phyloP scores from a whole-genome alignment of 1,140 invertebrate species.

The Drosophila sp. region DNA sequence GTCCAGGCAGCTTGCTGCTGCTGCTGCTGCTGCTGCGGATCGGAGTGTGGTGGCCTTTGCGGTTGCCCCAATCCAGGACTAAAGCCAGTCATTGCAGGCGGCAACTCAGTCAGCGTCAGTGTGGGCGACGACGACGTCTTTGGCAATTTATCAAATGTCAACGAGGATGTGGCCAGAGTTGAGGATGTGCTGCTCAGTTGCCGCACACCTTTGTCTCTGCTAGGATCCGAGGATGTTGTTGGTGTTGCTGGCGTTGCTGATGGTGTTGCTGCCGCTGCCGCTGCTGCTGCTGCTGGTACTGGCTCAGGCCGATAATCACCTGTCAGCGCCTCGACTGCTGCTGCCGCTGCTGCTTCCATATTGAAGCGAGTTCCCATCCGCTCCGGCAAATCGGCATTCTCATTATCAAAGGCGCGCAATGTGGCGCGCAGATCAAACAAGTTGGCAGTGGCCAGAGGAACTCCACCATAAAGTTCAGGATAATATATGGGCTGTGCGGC shows the following conservation, averaged over 20 bases:
- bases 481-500: constrained; percentile 36
- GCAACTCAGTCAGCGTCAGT: constrained; percentile 51
- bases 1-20: constrained; percentile 51
- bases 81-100: constrained; percentile 45
- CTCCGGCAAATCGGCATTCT: constrained; percentile 74
- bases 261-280: constrained; percentile 8
- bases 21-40: background rate
- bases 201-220: constrained; percentile 43
- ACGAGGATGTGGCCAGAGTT: constrained; percentile 71
- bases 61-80: background rate
- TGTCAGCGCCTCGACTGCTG: constrained; percentile 37
- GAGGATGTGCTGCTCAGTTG: constrained; percentile 72
- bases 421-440: constrained; percentile 72
- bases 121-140: constrained; percentile 51
- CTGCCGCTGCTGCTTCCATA: constrained; percentile 19
- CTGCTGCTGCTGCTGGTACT: background rate
- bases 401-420: constrained; percentile 73
- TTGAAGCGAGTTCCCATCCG: constrained; percentile 57
- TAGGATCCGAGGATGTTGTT: constrained; percentile 26
- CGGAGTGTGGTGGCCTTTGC: constrained; percentile 12
- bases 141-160: constrained; percentile 82
- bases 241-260: constrained; percentile 17
- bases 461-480: constrained; percentile 55
- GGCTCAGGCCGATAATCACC: constrained; percentile 57
- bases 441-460: constrained; percentile 54